These are phyloP conservation scores for Labeo catla DNA, from an alignment of 2,113 vertebrate species.

Conservation along the genomic window DNA sequence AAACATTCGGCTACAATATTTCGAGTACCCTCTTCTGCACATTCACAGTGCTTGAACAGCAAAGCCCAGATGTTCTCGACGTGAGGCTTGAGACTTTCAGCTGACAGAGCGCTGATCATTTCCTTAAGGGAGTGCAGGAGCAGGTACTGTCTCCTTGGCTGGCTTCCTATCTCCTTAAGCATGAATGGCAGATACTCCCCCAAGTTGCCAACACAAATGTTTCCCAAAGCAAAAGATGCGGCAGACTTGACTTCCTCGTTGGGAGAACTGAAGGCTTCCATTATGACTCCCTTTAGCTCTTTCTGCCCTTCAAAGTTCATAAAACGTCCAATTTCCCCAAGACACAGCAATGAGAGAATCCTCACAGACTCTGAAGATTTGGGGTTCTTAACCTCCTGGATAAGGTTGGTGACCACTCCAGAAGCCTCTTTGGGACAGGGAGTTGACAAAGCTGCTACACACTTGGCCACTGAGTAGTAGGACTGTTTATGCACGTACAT, in stretches of 20 bases:
- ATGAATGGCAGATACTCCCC: slow-evolving; percentile 89
- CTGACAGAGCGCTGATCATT: slow-evolving; percentile 82
- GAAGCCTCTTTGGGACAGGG: slow-evolving; percentile 85
- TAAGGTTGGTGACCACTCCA: slow-evolving; percentile 74
- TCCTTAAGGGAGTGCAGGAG: slow-evolving; percentile 92
- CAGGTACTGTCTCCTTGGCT: slow-evolving; percentile 88
- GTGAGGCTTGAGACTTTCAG: slow-evolving; percentile 78
- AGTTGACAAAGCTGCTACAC: slow-evolving; percentile 82
- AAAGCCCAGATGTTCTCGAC: slow-evolving; percentile 90
- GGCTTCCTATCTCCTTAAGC: slow-evolving; percentile 84
- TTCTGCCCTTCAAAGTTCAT: slow-evolving; percentile 81
- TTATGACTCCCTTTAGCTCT: slow-evolving; percentile 84
- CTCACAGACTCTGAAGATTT: slow-evolving; percentile 77
- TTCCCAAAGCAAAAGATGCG: slow-evolving; percentile 86
- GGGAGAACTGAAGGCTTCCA: slow-evolving; percentile 86
- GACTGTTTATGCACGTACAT: slow-evolving; percentile 82
- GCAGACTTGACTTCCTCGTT: slow-evolving; percentile 90
- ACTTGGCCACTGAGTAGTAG: slow-evolving; percentile 83
- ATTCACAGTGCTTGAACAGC: slow-evolving; percentile 87
- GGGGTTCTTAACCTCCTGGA: slow-evolving; percentile 84
- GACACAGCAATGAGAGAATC: slow-evolving; percentile 85
- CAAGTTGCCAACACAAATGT: slow-evolving; percentile 84
- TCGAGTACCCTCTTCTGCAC: slow-evolving; percentile 87
- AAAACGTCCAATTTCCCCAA: slow-evolving; percentile 88
- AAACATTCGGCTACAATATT: slow-evolving; percentile 91